A percentile compares a stretch with the other conserved stretches of the same genome.
phyloP scores from a whole-genome alignment of 1,140 invertebrate genomes.

The Berghia stephanieae region DNA sequence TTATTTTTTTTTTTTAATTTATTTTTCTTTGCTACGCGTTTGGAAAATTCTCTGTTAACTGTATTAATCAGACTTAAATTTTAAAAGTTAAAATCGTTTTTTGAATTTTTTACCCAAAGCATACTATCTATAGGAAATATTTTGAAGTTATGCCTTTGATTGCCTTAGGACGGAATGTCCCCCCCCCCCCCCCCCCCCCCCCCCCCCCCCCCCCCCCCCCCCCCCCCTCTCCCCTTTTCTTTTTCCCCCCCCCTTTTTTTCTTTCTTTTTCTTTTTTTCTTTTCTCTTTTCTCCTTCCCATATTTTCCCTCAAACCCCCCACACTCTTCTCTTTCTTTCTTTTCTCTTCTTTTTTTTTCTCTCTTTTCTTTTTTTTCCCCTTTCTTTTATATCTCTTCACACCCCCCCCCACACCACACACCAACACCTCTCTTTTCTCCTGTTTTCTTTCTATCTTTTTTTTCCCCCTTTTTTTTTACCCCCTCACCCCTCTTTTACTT shows the following conservation, averaged over 20 bases:
- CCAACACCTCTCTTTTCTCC: not conserved
- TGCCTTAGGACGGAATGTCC: too few species aligned
- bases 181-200: too few species aligned
- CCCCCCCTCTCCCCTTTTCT: too few species aligned
- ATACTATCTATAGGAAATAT: too few species aligned
- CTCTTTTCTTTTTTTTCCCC: not conserved
- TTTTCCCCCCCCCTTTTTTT: not conserved
- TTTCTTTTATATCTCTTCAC: not conserved
- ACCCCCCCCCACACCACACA: not conserved
- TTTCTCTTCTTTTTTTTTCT: constrained; percentile 8
- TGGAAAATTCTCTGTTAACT: too few species aligned
- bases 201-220: too few species aligned
- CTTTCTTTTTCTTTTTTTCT: not conserved
- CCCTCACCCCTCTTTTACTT: not conserved
- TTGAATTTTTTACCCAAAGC: too few species aligned
- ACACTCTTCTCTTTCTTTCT: constrained; percentile 9
- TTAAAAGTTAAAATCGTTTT: too few species aligned
- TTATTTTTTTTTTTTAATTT: too few species aligned
- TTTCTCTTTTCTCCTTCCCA: constrained; percentile 9
- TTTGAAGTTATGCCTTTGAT: too few species aligned
- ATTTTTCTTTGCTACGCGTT: too few species aligned
- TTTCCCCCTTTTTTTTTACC: not conserved
- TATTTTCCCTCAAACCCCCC: not conserved
- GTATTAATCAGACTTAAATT: too few species aligned
- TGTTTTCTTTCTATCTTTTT: not conserved